These are phyloP conservation scores for Mesocricetus auratus DNA, from an alignment of 2,113 vertebrate genomes.

Conservation along the genomic window DNA sequence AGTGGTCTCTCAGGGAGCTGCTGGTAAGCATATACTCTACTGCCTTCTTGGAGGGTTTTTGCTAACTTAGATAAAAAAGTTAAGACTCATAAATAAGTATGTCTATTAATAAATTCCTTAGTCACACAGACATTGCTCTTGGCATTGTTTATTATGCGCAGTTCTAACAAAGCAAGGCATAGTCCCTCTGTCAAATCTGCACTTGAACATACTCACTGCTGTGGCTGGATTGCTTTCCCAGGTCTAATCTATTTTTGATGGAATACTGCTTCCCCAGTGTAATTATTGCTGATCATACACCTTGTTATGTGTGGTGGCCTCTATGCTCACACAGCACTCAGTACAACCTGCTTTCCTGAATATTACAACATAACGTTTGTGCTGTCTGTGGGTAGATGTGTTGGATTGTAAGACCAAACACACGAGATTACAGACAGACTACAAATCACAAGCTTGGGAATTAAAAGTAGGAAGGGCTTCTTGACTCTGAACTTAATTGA, in stretches of 20 bases:
- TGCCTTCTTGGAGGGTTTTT: neutral
- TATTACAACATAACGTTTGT: neutral
- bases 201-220: neutral
- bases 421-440: neutral
- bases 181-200: neutral
- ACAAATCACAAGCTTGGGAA: neutral
- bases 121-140: neutral
- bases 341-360: neutral
- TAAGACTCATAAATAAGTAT: neutral
- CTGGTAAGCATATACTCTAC: neutral
- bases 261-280: neutral
- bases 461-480: neutral
- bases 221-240: neutral
- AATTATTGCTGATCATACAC: neutral
- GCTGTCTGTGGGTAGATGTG: neutral
- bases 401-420: neutral
- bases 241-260: neutral
- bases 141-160: neutral
- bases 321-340: neutral
- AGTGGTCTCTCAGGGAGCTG: neutral
- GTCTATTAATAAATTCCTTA: neutral
- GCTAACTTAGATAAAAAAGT: neutral
- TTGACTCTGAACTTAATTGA: neutral
- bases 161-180: neutral
- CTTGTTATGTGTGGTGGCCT: accelerated